Conservation (phyloP, 2,797 vertebrate species). For the Acipenser oxyrinchus region DNA sequence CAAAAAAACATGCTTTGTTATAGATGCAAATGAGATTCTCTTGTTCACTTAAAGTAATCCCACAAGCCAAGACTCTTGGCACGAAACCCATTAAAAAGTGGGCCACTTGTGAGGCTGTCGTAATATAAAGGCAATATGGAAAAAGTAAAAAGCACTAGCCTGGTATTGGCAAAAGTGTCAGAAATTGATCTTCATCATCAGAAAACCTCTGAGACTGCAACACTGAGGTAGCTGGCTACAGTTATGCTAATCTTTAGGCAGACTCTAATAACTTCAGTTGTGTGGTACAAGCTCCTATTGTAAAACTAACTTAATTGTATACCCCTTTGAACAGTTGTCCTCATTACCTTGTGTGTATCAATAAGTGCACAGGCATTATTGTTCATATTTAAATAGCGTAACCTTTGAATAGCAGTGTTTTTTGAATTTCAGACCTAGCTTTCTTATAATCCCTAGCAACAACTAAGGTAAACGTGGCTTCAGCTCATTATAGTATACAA, state of each 20-base stretch:
- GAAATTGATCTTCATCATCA: constrained; percentile 6
- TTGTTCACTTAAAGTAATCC: constrained; percentile 33
- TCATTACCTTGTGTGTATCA: no score
- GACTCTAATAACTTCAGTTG: not conserved
- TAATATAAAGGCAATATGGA: constrained; percentile 41
- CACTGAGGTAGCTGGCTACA: not conserved
- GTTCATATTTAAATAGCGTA: not conserved
- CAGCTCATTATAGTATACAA: not conserved
- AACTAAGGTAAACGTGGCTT: not conserved
- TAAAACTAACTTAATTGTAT: no score
- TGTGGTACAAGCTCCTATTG: no score
- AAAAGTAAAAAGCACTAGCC: not conserved
- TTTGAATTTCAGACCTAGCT: no score
- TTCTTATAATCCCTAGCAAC: not conserved
- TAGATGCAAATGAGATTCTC: constrained; percentile 54
- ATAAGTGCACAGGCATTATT: not conserved
- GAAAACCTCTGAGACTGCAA: not conserved
- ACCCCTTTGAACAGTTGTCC: no score
- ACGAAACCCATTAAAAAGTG: constrained; percentile 43
- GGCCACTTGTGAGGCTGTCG: constrained; percentile 39
- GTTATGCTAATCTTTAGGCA: not conserved
- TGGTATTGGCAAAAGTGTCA: not conserved
- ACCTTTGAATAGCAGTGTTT: not conserved
- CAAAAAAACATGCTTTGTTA: constrained; percentile 44
- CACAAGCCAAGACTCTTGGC: constrained; percentile 47